Evolutionary conservation across 2,113 vertebrate species (phyloP).

Genomic region (Limanda limanda): DNA sequence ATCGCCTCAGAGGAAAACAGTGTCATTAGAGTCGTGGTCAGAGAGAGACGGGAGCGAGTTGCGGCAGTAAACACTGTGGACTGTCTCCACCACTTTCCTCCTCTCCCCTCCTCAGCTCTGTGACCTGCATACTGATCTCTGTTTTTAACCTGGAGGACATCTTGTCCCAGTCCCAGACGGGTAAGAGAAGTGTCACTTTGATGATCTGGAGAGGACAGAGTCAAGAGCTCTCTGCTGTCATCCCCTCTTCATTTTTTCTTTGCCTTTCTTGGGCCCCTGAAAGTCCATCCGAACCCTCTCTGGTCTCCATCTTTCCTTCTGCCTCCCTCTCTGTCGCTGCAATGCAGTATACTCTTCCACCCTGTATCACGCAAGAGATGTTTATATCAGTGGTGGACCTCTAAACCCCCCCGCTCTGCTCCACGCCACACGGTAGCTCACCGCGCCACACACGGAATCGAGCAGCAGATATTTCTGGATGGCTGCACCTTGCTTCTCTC

Average conservation of each 20-base stretch:
- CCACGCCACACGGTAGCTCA: background rate
- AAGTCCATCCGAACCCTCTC: slow-evolving; percentile 32
- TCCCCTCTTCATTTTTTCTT: slow-evolving; percentile 49
- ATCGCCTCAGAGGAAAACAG: slow-evolving; percentile 35
- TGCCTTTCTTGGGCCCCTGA: slow-evolving; percentile 12
- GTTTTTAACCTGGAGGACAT: slow-evolving; percentile 71
- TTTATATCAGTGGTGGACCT: slow-evolving; percentile 60
- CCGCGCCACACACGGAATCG: slow-evolving; percentile 15
- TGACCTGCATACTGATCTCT: slow-evolving; percentile 79
- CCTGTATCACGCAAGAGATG: slow-evolving; percentile 52
- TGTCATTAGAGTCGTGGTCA: slow-evolving; percentile 62
- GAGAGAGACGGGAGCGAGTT: slow-evolving; percentile 52
- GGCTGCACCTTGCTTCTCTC: slow-evolving; percentile 20
- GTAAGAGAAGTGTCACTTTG: slow-evolving; percentile 63
- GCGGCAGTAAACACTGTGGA: background rate
- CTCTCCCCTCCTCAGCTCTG: slow-evolving; percentile 53
- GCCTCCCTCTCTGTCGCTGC: slow-evolving; percentile 59
- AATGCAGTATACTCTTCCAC: slow-evolving; percentile 72
- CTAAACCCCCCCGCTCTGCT: slow-evolving; percentile 18
- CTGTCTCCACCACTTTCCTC: slow-evolving; percentile 54
- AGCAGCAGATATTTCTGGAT: slow-evolving; percentile 31
- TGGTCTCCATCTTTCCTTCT: slow-evolving; percentile 15
- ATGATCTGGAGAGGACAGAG: slow-evolving; percentile 63
- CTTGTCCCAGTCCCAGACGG: slow-evolving; percentile 60
- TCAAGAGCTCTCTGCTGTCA: slow-evolving; percentile 60